These are phyloP conservation scores for Lissocephala sabroskyi DNA, from an alignment of 2,888 invertebrate species.

Conservation along the genomic window DNA sequence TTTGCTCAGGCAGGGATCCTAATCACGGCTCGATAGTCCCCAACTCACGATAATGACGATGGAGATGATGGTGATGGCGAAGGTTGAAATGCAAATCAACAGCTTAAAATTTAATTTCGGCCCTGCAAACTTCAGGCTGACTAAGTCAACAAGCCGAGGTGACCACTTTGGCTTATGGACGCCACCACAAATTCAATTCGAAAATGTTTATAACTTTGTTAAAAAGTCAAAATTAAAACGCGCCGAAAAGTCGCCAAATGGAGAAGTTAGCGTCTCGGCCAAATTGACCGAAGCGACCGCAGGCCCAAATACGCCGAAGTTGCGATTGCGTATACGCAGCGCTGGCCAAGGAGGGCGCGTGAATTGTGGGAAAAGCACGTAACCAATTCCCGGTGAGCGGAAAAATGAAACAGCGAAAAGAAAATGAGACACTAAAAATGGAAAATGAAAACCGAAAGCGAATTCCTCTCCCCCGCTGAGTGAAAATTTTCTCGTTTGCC, in stretches of 20 bases:
- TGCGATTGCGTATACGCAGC: conserved; percentile 37
- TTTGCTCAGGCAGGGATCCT: conserved; percentile 23
- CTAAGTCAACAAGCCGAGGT: conserved; percentile 22
- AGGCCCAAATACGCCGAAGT: conserved; percentile 24
- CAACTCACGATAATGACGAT: background rate
- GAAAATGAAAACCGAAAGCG: too few relatives aligned
- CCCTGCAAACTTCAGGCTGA: conserved; percentile 17
- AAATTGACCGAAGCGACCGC: conserved; percentile 12
- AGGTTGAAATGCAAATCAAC: conserved; percentile 58
- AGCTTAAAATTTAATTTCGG: conserved; percentile 64
- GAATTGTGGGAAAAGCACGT: conserved; percentile 27
- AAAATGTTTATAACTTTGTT: conserved; percentile 58
- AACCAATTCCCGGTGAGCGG: conserved; percentile 18
- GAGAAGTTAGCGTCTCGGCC: conserved; percentile 2
- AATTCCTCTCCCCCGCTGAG: too few relatives aligned
- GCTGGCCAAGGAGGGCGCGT: conserved; percentile 13
- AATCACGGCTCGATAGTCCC: conserved; percentile 61
- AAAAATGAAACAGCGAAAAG: conserved; percentile 4
- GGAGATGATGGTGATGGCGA: background rate
- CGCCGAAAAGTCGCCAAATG: conserved; percentile 21
- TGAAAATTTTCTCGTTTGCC: too few relatives aligned
- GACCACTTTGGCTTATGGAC: conserved; percentile 43
- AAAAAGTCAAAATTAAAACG: conserved; percentile 62
- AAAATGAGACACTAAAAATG: conserved; percentile 2
- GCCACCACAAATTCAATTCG: conserved; percentile 49